Percentiles rank a stretch among this genome's conserved stretches.
Conservation (phyloP, 1,140 invertebrate species). For the Cotesia chilonis region DNA sequence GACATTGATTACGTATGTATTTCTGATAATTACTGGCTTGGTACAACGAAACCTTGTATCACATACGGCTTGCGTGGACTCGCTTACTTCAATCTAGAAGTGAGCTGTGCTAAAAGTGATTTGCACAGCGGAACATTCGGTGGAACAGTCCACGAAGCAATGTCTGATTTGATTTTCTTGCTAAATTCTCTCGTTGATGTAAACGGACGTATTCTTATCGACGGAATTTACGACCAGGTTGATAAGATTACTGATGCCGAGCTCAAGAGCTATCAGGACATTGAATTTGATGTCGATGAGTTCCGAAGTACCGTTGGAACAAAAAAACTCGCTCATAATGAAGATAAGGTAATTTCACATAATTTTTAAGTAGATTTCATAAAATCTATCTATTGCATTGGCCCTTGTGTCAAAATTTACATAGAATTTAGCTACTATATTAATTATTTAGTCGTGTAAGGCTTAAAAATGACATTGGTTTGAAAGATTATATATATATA, state of each 20-base stretch:
- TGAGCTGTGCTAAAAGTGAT: constrained; percentile 90
- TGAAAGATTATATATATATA: too few species aligned
- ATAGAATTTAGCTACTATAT: too few species aligned
- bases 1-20: constrained; percentile 95
- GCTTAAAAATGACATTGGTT: too few species aligned
- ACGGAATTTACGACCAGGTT: constrained; percentile 83
- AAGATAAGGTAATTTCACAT: constrained; percentile 72
- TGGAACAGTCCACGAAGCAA: constrained; percentile 88
- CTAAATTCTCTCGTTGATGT: constrained; percentile 84
- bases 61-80: constrained; percentile 96
- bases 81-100: constrained; percentile 90
- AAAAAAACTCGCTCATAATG: constrained; percentile 76
- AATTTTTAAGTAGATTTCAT: background rate
- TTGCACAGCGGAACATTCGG: constrained; percentile 96
- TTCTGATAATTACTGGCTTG: constrained; percentile 99
- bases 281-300: constrained; percentile 89
- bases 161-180: constrained; percentile 87
- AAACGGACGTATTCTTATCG: constrained; percentile 84
- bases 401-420: too few species aligned
- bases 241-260: constrained; percentile 79
- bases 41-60: constrained; percentile 94
- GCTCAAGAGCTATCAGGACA: constrained; percentile 79
- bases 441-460: too few species aligned
- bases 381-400: too few species aligned
- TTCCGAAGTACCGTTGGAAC: constrained; percentile 78